Evolutionary conservation across 2,888 invertebrate species (phyloP).

Genomic region (Lamellibrachia satsuma): DNA sequence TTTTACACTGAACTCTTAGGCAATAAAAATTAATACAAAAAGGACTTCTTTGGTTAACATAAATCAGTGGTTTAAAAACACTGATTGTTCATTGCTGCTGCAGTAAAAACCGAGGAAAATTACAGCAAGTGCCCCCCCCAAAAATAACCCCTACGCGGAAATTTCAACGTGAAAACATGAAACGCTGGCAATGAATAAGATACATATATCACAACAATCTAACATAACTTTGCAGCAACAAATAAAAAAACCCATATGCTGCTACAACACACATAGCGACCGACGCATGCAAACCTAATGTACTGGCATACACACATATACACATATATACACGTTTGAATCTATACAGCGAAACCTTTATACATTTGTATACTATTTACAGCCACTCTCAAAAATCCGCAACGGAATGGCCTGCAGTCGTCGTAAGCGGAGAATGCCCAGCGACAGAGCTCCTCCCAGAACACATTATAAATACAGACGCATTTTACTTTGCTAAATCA

Average conservation of each 20-base stretch:
- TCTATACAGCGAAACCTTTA: not conserved
- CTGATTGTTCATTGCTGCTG: not conserved
- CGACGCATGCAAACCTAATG: not conserved
- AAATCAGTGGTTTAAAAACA: slow-evolving; percentile 1
- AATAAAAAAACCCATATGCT: not conserved
- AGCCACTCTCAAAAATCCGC: not conserved
- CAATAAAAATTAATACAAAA: not conserved
- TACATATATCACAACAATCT: slow-evolving; percentile 8
- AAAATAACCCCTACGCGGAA: not conserved
- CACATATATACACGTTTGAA: not conserved
- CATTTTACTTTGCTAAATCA: not conserved
- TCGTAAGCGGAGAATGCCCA: not conserved
- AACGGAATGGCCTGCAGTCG: not conserved
- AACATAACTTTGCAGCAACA: not conserved
- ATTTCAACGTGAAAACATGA: not conserved
- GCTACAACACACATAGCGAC: not conserved
- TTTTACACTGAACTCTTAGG: not conserved
- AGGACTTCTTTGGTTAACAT: not conserved
- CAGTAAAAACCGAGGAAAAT: not conserved
- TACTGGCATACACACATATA: not conserved
- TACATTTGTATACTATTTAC: slow-evolving; percentile 17
- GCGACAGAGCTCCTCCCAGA: not conserved
- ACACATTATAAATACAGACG: not conserved
- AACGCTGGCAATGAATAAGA: slow-evolving; percentile 3
- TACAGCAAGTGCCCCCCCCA: not conserved